Evolutionary conservation across 2,888 invertebrate species (phyloP), one percentile per base, ranked within the genome.

Genomic region (Stictocephala bisonia): DNA sequence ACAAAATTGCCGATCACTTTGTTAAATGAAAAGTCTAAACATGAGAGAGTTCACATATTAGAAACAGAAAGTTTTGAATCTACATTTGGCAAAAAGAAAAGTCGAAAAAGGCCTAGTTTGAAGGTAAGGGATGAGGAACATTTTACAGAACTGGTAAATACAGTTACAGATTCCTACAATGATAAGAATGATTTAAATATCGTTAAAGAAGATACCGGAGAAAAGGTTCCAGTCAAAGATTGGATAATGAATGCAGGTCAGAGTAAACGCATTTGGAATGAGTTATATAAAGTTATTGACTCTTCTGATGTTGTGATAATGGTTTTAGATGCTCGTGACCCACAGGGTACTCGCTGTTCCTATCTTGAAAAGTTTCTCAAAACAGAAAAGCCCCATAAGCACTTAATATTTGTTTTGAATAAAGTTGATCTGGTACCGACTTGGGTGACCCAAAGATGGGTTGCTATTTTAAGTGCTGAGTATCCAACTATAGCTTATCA

Each of bases 391-490:
- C 91, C 95, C 0, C 96, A 98, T 84, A 99, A 99, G 82, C 99
- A 99, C 85, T 85, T 99, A 6, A 93, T 99, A 80, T 97, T 99
- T 82, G 92, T 99, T 70, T 85, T 99, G 72, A 99, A 99, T 84
- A 99, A 99, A 87, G 95, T 95, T 1, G 95, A 95, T 86, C 87
- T 99, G 75, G 95, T 99, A 1, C 99, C 99, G 0, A 95, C 95
- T 24, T 99, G 99, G 98, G 96, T 97, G 0, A 98, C 99, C 77
- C 97, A 99, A 84, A 89, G 96, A 76, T 99, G 99, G 99, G 95
- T 99, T 0, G 93, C 94, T 11, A 92, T 96, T 79, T 87, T 99
- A 7, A 98, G 96, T 83, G 86, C 92, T 13, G 97, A 99, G 83
- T 96, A 97, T 85, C 99, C 99, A 3, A 99, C 99, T 0, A 89